Base-by-base conservation (phyloP, 2,113 vertebrate genomes). In the Microtus ochrogaster region DNA sequence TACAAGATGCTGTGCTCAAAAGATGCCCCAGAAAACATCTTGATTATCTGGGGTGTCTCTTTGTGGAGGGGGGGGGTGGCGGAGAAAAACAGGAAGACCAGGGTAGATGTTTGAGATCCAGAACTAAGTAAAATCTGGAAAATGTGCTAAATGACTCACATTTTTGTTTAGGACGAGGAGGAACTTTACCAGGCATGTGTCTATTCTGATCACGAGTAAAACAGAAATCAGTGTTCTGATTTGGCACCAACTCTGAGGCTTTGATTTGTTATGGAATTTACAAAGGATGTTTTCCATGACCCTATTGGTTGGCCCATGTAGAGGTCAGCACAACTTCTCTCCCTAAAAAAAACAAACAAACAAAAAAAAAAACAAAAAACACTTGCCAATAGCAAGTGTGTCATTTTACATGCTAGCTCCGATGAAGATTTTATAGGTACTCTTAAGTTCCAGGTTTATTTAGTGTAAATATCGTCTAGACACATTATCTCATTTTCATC, bases 401-500 rank as follows among this genome's bases (percentile, higher is more conserved):
- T 44, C 49, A 91, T 63, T 81, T 79, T 76, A 61, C 36, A 76
- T 72, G 47, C 70, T 36, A 91, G 92, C 47, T 47, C 61, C 28
- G 30, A 39, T 52, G 70, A 92, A 30, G 68, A 61, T 66, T 91
- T 89, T 77, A 17, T 52, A 58, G 74, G 47, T 26, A 52, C n/a
- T 87, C 8, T 49, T 13, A 47, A 36, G 81, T 86, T 92, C 70
- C 33, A 24, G 26, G 58, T 39, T 70, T 97, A 92, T 97, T 98
- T 97, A 96, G 74, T 94, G 89, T 98, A 97, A 98, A 98, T 88
- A 97, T 26, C 52, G 97, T 97, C 98, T 97, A 97, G 96, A 97
- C 97, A 93, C 41, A 66, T 92, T 96, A 97, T 96, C 96, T 95
- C 74, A 89, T 36, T 41, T 28, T 83, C 70, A 97, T 95, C 91